Base-by-base conservation (phyloP, 2,113 vertebrate genomes). In the Lonchura striata region DNA sequence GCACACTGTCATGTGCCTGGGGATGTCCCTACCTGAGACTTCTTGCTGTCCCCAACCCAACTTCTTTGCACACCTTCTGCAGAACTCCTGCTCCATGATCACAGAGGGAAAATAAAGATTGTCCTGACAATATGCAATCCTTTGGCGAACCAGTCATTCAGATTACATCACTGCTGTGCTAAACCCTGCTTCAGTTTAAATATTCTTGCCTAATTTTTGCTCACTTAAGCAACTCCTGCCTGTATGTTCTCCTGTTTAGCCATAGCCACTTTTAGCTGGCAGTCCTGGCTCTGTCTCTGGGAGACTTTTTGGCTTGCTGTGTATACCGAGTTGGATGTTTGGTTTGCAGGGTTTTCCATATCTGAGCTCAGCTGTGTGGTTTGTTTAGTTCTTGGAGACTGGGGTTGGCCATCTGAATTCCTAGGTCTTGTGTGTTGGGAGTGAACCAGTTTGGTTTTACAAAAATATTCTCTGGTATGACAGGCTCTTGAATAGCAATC, bases 351-450 rank as follows among this genome's bases (percentile, higher is more conserved):
- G 68, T 96, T 97, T 97, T 97, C 92, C 83, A 82, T 95, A 95
- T 95, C 95, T 93, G 95, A 97, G 95, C 96, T 97, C 91, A 91
- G 88, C 71, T 93, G 89, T 96, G 97, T 90, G 97, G 97, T 97
- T 98, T 97, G 91, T 96, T 97, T 95, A 94, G 92, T 16, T 97
- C 96, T 92, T 95, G 95, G 94, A 97, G 96, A 84, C 97, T 94
- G 90, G 90, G 82, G 65, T 76, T 95, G 95, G 92, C 94, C 95
- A 82, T 96, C 89, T 78, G 95, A 97, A 98, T 98, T 97, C 97
- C 92, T 81, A 74, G 94, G 95, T 95, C 96, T 97, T 95, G 49
- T 94, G 92, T 94, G 77, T 97, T 95, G 97, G 92, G 82, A 96
- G 96, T 0, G 1, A 95, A 95, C 92, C 77, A 64, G 65, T 82